Evolutionary conservation across 2,113 vertebrate genomes (phyloP), one percentile per base, ranked within the genome.

Genomic region (Cynoglossus semilaevis): DNA sequence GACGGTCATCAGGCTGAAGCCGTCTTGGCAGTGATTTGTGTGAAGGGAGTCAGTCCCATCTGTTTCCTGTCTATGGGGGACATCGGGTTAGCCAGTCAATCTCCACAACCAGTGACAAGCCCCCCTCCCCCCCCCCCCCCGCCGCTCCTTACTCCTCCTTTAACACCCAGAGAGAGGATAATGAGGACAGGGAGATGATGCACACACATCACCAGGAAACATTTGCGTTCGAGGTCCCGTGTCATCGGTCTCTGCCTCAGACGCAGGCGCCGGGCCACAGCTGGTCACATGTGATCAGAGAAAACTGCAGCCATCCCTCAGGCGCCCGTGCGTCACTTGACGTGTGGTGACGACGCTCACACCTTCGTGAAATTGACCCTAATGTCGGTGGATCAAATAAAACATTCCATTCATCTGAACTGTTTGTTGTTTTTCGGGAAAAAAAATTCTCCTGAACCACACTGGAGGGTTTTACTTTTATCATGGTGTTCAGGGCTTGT

Each of bases 81-180:
- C 18, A 58, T 63, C 17, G 61, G 65, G 70, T 60, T 67, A 51
- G 74, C 70, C 75, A 77, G 56, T 60, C 71, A 71, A 66, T 53
- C 73, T 65, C 77, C 57, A 56, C 53, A 51, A 41, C 60, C 19
- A 48, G 2, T n/a, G n/a, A n/a, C 19, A 48, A 7, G 7, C n/a
- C 49, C 52, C 13, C 51, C 41, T 67, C 52, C 69, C 42, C 41
- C 19, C 44, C 64, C n/a, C n/a, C n/a, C n/a, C n/a, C n/a, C n/a
- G n/a, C n/a, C 51, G 22, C 44, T 54, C 67, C 65, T 66, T 47
- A 61, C 65, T 54, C 51, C 77, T 70, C 65, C 75, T 48, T 48
- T n/a, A 72, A 82, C 85, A 81, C 83, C 80, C 76, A 80, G 67
- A 60, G 83, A 75, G 81, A 80, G 76, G 81, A 83, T 81, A 84